Percentiles rank a stretch among this genome's conserved stretches.
These are phyloP conservation scores for Odontophorus gujanensis DNA, from an alignment of 2,113 vertebrate genomes.

Conservation along the genomic window DNA sequence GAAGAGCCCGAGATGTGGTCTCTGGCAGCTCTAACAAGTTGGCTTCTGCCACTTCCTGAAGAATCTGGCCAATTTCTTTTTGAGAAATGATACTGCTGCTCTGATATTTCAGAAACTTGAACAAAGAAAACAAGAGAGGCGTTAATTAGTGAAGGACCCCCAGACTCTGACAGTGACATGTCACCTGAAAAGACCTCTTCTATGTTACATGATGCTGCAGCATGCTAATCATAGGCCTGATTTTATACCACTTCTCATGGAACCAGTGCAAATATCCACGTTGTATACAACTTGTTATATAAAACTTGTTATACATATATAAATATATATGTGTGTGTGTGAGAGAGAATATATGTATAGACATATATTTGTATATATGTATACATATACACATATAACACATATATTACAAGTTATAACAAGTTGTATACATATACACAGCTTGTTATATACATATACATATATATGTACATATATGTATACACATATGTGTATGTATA, in stretches of 20 bases:
- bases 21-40: slow-evolving; percentile 80
- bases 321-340: too few species aligned
- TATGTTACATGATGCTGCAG: neutral
- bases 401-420: too few species aligned
- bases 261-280: neutral
- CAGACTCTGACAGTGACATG: neutral
- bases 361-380: too few species aligned
- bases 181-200: neutral
- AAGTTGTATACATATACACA: too few species aligned
- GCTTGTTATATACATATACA: neutral
- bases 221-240: neutral
- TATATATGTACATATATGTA: too few species aligned
- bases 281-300: neutral
- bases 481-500: too few species aligned
- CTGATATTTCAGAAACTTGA: slow-evolving; percentile 84
- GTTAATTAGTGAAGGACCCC: slow-evolving; percentile 13
- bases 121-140: neutral
- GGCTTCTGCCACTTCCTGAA: slow-evolving; percentile 77
- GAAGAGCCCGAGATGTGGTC: slow-evolving; percentile 78
- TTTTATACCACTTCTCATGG: neutral
- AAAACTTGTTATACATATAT: too few species aligned
- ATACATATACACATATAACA: too few species aligned
- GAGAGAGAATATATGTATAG: too few species aligned
- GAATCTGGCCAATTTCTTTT: slow-evolving; percentile 81
- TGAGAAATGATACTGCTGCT: slow-evolving; percentile 76